Percentiles rank a stretch among this genome's conserved stretches.
Evolutionary conservation across 64 coral and sea anemone species (phyloP).

Genomic region (Montipora foliosa): DNA sequence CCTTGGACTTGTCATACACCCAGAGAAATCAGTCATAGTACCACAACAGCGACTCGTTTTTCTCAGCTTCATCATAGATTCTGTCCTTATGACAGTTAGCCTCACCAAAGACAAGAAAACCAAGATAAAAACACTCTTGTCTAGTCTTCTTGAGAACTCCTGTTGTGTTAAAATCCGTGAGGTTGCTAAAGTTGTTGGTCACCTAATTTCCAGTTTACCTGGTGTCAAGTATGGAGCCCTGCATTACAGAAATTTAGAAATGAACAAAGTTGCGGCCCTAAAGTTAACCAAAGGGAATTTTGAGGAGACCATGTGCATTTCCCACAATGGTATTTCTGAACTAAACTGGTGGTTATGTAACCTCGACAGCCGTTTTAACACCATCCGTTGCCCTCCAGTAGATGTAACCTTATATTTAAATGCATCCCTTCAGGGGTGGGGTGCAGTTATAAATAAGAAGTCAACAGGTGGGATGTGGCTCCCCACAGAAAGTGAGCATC

Average conservation of each 20-base stretch:
- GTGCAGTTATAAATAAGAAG: constrained; percentile 3
- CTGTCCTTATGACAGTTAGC: constrained; percentile 9
- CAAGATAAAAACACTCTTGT: constrained; percentile 5
- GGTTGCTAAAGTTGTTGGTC: background rate
- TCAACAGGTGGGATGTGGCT: background rate
- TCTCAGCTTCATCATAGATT: constrained; percentile 8
- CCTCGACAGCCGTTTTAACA: background rate
- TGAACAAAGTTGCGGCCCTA: background rate
- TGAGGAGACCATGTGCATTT: background rate
- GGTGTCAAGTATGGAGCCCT: background rate
- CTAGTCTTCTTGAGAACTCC: background rate
- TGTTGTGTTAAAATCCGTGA: constrained; percentile 2
- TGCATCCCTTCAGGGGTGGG: background rate
- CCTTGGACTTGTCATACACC: constrained; percentile 10
- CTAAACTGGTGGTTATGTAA: background rate
- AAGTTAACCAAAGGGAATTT: background rate
- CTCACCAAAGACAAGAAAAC: background rate
- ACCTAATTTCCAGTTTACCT: background rate
- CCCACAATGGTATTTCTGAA: background rate
- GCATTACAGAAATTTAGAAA: background rate
- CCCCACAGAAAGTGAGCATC: background rate
- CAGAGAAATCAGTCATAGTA: constrained; percentile 14
- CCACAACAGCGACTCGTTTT: background rate
- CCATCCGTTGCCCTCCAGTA: background rate
- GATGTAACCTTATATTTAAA: background rate